A percentile compares a stretch with the other conserved stretches of the same genome.
phyloP scores from a whole-genome alignment of 2,113 vertebrate genomes.

The mouse (Mus musculus) region GRCm39 chr10:58302001-58302500 shows the following conservation, averaged over 20 bases:
- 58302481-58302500: conserved; percentile 5
- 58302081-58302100: background rate
- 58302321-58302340: too few species aligned
- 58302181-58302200: conserved; percentile 17
- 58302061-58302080: background rate
- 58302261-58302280: too few species aligned
- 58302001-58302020: background rate
- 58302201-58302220: background rate
- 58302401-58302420: background rate
- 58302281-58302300: too few species aligned
- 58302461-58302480: background rate
- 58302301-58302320: too few species aligned
- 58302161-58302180: conserved; percentile 38
- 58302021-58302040: background rate
- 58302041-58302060: background rate
- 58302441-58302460: background rate
- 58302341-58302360: too few species aligned
- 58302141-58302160: conserved; percentile 8
- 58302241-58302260: too few species aligned
- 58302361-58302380: background rate
- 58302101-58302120: background rate
- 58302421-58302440: background rate
- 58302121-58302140: background rate
- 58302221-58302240: background rate
- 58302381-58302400: conserved; percentile 14